Evolutionary conservation across 2,888 invertebrate genomes (phyloP), one percentile per base, ranked within the genome.

Genomic region (Gandaritis pyraliata): DNA sequence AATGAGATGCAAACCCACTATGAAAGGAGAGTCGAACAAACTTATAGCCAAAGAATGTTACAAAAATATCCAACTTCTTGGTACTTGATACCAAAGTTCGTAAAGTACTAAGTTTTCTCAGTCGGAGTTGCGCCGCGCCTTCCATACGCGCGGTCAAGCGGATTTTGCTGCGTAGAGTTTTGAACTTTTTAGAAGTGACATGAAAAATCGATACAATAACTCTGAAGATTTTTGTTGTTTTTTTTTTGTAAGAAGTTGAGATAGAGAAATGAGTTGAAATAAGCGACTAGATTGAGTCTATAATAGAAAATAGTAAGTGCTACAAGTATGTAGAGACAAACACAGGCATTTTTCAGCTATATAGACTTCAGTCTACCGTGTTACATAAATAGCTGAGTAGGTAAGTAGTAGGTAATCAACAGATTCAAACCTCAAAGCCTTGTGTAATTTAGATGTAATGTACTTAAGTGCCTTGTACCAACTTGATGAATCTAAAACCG

Each of bases 131-230:
- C 75, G 76, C 78, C 78, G 81, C 79, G 82, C 83, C 83, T 85
- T 87, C 84, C 86, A 87, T 86, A 88, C 90, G 90, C 88, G 89
- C 92, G 92, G 92, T 92, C 92, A 92, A 92, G 92, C 92, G 88
- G 86, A 90, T 89, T 91, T 88, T 83, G 74, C 76, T 72, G 63
- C 85, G 86, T 75, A 92, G 91, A 90, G 77, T 80, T 77, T 72
- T 56, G 69, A 77, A 73, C 70, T 57, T 49, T 58, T 56, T 72
- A 86, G 87, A 89, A 61, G 54, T 30, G 74, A 53, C 74, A 56
- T 3, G 10, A 51, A 61, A 71, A 61, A 63, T 63, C 58, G 41
- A 63, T 58, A 57, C n/a, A 54, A 30, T 45, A 11, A 15, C 5
- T 39, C 23, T 2, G 10, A 33, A 10, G 0, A 33, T 1, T 33